phyloP scores from a whole-genome alignment of 2,888 invertebrate species.

The Cephus rjabovi region DNA sequence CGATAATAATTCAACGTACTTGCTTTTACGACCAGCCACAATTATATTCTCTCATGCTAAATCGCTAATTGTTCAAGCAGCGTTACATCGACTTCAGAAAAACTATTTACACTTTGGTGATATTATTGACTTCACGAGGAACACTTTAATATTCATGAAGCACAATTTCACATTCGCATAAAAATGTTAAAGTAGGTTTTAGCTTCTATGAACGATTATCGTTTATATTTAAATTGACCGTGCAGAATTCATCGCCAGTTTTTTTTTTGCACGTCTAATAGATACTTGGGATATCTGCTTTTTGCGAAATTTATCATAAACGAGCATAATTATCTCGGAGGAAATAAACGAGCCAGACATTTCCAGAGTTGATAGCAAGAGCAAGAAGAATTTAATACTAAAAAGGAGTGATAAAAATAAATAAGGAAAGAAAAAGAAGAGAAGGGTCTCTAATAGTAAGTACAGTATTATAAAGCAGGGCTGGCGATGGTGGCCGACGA shows the following conservation, averaged over 20 bases:
- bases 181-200: neutral
- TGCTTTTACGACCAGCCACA: neutral
- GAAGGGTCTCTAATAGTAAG: slow-evolving; percentile 9
- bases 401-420: neutral
- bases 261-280: neutral
- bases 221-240: neutral
- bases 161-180: neutral
- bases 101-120: neutral
- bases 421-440: slow-evolving; percentile 6
- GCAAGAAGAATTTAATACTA: neutral
- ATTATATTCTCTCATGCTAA: neutral
- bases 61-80: neutral
- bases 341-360: neutral
- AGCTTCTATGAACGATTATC: neutral
- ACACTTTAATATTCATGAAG: neutral
- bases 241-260: neutral
- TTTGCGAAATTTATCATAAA: neutral
- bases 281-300: neutral
- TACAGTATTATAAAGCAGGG: slow-evolving; percentile 13
- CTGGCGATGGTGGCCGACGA: neutral
- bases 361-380: neutral
- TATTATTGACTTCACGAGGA: neutral
- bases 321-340: neutral
- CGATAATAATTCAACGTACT: neutral
- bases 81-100: neutral